A percentile compares a stretch with the other conserved stretches of the same genome.
phyloP scores from a whole-genome alignment of 2,888 invertebrate species.

The Sesamia inferens region DNA sequence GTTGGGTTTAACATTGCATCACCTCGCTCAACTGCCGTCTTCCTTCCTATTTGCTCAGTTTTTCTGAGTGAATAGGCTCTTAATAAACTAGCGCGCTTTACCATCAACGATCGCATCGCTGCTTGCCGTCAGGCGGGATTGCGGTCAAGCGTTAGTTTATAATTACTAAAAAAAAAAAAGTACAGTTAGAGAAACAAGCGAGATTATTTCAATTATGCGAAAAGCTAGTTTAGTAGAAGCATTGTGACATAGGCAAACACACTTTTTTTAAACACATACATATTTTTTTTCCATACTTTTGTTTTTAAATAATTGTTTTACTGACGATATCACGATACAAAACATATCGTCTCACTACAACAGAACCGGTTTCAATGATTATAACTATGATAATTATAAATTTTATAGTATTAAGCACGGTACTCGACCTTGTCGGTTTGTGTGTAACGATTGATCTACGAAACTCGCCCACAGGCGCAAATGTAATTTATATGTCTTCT shows the following conservation, averaged over 20 bases:
- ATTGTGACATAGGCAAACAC: not conserved
- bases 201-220: slow-evolving; percentile 16
- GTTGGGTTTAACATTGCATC: too few species aligned
- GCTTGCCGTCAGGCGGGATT: too few species aligned
- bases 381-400: slow-evolving; percentile 79
- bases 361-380: slow-evolving; percentile 75
- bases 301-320: slow-evolving; percentile 23
- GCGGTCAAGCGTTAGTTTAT: too few species aligned
- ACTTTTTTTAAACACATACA: not conserved
- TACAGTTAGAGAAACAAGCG: slow-evolving; percentile 16
- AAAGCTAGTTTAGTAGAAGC: not conserved
- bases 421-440: slow-evolving; percentile 76
- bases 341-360: slow-evolving; percentile 54
- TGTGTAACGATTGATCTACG: slow-evolving; percentile 68
- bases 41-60: too few species aligned
- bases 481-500: slow-evolving; percentile 72
- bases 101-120: too few species aligned
- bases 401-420: slow-evolving; percentile 74
- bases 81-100: too few species aligned
- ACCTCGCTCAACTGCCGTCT: too few species aligned
- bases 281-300: not conserved
- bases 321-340: slow-evolving; percentile 50
- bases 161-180: too few species aligned
- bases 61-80: too few species aligned
- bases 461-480: slow-evolving; percentile 69